These are phyloP conservation scores for Brachirus orientalis DNA, from an alignment of 2,113 vertebrate genomes.

Conservation along the genomic window DNA sequence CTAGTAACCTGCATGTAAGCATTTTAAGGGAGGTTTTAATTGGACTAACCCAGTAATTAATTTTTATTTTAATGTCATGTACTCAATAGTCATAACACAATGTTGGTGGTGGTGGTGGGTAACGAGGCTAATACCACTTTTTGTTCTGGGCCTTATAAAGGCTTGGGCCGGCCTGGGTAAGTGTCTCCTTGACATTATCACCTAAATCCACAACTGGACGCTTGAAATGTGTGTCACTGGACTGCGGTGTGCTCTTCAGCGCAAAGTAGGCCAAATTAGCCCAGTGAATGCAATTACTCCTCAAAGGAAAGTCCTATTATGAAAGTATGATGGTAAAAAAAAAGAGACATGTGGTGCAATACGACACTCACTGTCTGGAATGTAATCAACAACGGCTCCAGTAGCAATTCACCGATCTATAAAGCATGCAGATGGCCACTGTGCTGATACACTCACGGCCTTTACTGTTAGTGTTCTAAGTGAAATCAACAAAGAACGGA, in stretches of 20 bases:
- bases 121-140: too few relatives aligned
- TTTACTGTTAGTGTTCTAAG: neutral
- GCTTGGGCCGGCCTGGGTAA: neutral
- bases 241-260: slow-evolving; percentile 14
- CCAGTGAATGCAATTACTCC: neutral
- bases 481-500: neutral
- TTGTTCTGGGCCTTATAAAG: neutral
- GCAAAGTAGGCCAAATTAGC: slow-evolving; percentile 28
- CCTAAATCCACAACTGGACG: neutral
- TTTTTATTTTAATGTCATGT: too few relatives aligned
- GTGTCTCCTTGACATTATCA: slow-evolving; percentile 1
- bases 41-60: too few relatives aligned
- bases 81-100: too few relatives aligned
- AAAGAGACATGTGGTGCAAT: neutral
- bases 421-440: slow-evolving; percentile 34
- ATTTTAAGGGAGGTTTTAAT: too few relatives aligned
- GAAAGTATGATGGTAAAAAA: neutral
- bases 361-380: slow-evolving; percentile 12
- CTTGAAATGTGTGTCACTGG: slow-evolving; percentile 22
- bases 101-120: too few relatives aligned
- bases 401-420: slow-evolving; percentile 11
- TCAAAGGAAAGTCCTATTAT: neutral
- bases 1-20: too few relatives aligned
- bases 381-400: neutral
- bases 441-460: slow-evolving; percentile 27